These are phyloP conservation scores for Aphelinus certus DNA, from an alignment of 1,140 invertebrate genomes.

Conservation along the genomic window DNA sequence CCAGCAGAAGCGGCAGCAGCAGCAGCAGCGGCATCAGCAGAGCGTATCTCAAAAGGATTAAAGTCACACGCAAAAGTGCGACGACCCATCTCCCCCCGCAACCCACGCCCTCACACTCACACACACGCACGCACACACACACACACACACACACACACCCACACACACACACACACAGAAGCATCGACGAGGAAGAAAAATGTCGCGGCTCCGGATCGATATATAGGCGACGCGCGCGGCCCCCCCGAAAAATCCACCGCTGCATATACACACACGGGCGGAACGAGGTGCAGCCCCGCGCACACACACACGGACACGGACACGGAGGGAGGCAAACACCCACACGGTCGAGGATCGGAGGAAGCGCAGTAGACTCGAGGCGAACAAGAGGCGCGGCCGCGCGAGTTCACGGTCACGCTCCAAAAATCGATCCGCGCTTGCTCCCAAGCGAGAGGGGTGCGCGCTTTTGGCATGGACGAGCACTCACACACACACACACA, in stretches of 20 bases:
- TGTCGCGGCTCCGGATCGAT: too few relatives aligned
- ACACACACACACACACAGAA: too few relatives aligned
- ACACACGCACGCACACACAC: constrained; percentile 2
- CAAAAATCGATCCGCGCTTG: constrained; percentile 4
- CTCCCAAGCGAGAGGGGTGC: neutral
- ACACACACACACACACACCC: too few relatives aligned
- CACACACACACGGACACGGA: neutral
- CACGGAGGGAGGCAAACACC: too few relatives aligned
- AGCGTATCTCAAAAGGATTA: constrained; percentile 31
- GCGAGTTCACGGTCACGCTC: constrained; percentile 18
- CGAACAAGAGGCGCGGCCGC: constrained; percentile 28
- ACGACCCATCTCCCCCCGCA: constrained; percentile 17
- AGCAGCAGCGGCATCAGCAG: constrained; percentile 40
- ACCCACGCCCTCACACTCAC: constrained; percentile 25
- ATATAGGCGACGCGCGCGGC: constrained; percentile 22
- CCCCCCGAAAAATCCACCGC: neutral
- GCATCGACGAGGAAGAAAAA: neutral
- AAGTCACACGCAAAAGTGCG: neutral
- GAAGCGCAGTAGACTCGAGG: neutral
- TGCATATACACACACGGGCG: neutral
- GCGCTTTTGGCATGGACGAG: neutral
- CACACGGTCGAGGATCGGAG: neutral
- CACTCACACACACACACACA: neutral
- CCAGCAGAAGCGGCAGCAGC: constrained; percentile 45
- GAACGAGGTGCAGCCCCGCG: neutral